These are phyloP conservation scores for Dioctria linearis DNA, from an alignment of 2,888 invertebrate genomes.

Conservation along the genomic window DNA sequence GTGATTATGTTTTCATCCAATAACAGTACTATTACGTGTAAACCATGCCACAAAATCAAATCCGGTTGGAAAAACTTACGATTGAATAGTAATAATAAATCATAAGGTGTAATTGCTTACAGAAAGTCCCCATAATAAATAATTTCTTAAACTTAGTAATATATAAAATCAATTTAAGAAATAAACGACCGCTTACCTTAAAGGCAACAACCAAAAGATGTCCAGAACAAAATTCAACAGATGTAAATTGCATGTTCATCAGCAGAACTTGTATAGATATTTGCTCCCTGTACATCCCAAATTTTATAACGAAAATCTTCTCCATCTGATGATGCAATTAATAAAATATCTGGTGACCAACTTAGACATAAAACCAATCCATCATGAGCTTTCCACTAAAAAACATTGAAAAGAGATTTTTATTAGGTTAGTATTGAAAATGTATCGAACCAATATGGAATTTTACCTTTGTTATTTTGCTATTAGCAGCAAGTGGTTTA, in stretches of 20 bases:
- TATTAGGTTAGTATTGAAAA: too few relatives aligned
- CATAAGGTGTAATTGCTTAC: too few relatives aligned
- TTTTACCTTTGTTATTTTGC: constrained; percentile 79
- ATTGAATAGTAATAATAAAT: too few relatives aligned
- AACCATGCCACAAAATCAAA: too few relatives aligned
- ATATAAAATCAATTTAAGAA: too few relatives aligned
- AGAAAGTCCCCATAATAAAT: too few relatives aligned
- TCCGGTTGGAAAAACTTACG: too few relatives aligned
- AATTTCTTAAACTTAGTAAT: too few relatives aligned
- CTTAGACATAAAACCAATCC: constrained; percentile 91
- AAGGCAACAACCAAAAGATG: constrained; percentile 85
- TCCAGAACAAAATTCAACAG: constrained; percentile 91
- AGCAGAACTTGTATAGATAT: constrained; percentile 85
- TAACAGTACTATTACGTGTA: too few relatives aligned
- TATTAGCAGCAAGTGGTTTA: constrained; percentile 82
- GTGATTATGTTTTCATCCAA: too few relatives aligned
- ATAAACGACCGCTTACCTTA: too few relatives aligned
- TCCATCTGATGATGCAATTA: constrained; percentile 95
- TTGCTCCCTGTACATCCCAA: constrained; percentile 94
- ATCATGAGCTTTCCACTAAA: constrained; percentile 96
- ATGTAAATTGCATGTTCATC: constrained; percentile 94
- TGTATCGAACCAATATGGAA: too few relatives aligned
- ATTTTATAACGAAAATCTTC: constrained; percentile 90
- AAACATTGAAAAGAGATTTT: background rate
- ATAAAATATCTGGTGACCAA: constrained; percentile 94